A percentile compares a stretch with the other conserved stretches of the same genome.
These are phyloP conservation scores for Myotis pilosus DNA, from an alignment of 2,797 vertebrate species.

Conservation along the genomic window DNA sequence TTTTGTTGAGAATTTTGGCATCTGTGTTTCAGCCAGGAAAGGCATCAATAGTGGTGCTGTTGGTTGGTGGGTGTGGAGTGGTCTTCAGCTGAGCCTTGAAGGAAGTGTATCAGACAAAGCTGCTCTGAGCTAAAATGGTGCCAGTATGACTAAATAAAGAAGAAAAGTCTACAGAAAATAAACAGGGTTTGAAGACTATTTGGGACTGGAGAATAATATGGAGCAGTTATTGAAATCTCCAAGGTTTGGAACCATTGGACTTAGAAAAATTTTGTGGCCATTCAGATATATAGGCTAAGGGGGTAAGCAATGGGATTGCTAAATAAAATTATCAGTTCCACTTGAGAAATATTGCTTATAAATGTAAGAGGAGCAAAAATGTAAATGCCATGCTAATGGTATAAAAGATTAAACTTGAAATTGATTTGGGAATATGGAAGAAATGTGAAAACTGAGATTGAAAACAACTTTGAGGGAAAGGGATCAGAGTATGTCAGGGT, in stretches of 20 bases:
- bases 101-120: neutral
- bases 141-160: neutral
- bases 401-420: neutral
- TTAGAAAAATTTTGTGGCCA: neutral
- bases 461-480: neutral
- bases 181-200: neutral
- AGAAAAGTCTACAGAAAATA: neutral
- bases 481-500: neutral
- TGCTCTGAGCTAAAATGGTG: neutral
- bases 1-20: no score
- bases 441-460: neutral
- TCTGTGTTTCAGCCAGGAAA: neutral
- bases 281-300: neutral
- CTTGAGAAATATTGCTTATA: neutral
- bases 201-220: neutral
- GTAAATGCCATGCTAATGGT: neutral
- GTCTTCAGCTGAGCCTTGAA: neutral
- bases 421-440: neutral
- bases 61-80: neutral
- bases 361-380: neutral
- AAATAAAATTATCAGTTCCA: neutral
- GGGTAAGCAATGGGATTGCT: neutral
- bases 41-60: neutral
- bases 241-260: neutral
- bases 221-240: neutral